Base-by-base conservation (phyloP, 2,888 invertebrate species). In the Julus scanicus region DNA sequence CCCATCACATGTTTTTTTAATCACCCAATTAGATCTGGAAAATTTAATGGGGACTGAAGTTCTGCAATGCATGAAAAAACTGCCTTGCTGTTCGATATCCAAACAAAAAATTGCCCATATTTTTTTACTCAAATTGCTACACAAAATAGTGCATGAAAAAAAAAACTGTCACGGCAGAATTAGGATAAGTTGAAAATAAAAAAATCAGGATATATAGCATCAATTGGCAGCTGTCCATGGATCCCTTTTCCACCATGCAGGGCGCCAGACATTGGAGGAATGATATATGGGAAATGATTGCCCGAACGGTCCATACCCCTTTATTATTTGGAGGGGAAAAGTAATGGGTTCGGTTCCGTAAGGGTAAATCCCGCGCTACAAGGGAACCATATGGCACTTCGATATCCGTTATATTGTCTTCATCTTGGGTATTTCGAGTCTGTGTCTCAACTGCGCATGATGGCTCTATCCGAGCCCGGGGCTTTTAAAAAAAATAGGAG, bases 341-440 rank as follows among this genome's bases (percentile, higher is more conserved):
- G 63, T 63, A 63, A 63, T 63, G 63, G 63, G 63, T 63, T 63
- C 63, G 17, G 63, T 63, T n/a, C 63, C 63, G 63, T 63, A 63
- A 63, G 63, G 63, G 63, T 63, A 63, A 63, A 63, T 63, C 63
- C 63, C 6, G 63, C 20, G 20, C n/a, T 63, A 63, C 20, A 20
- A 63, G 63, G 63, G 63, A 63, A 63, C 63, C 63, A 63, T 63
- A 63, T 63, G 63, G 63, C 63, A 63, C 63, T 63, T 63, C 63
- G 63, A 63, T 63, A 63, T 63, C 63, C 63, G 63, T 63, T 63
- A 63, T 63, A 63, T 63, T 63, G 63, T 63, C 63, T 63, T 63
- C 63, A 63, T 63, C 63, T 63, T 63, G 63, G 63, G 63, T 17
- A 57, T 57, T 49, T 49, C 17, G 57, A 17, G 57, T 17, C 63